Percentiles rank a stretch among this genome's conserved stretches.
phyloP scores from a whole-genome alignment of 2,888 invertebrate species.

The Nephrotoma appendiculata region DNA sequence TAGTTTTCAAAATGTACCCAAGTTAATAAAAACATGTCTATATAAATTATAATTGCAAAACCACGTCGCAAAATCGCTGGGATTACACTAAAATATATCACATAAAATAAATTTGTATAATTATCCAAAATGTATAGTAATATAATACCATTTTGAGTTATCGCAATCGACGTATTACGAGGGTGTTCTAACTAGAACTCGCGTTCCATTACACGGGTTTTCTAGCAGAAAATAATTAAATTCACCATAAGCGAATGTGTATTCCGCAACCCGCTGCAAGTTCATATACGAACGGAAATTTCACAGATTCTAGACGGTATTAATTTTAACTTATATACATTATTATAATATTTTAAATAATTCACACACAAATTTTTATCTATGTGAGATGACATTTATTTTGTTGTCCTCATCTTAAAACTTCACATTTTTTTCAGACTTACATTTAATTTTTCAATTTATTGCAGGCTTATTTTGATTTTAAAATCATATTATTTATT shows the following conservation, averaged over 20 bases:
- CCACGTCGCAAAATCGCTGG: neutral
- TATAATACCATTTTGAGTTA: neutral
- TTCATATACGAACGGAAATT: neutral
- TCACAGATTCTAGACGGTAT: neutral
- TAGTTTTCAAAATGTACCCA: neutral
- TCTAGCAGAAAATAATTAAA: neutral
- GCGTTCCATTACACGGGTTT: neutral
- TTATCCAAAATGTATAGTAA: neutral
- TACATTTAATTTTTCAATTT: neutral
- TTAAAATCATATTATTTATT: neutral
- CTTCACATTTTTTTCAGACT: neutral
- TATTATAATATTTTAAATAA: neutral
- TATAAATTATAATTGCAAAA: neutral
- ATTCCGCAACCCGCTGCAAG: neutral
- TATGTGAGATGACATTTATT: neutral
- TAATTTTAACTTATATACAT: neutral
- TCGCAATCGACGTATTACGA: neutral
- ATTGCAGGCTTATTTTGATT: neutral
- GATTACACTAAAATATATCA: neutral
- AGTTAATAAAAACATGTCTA: neutral
- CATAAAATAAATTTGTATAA: neutral
- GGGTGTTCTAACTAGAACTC: too few relatives aligned
- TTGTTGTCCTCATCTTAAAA: neutral
- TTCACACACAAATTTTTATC: neutral
- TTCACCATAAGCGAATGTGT: neutral